Evolutionary conservation across 1,140 invertebrate genomes (phyloP), one percentile per base, ranked within the genome.

Genomic region (Radopholus similis): DNA sequence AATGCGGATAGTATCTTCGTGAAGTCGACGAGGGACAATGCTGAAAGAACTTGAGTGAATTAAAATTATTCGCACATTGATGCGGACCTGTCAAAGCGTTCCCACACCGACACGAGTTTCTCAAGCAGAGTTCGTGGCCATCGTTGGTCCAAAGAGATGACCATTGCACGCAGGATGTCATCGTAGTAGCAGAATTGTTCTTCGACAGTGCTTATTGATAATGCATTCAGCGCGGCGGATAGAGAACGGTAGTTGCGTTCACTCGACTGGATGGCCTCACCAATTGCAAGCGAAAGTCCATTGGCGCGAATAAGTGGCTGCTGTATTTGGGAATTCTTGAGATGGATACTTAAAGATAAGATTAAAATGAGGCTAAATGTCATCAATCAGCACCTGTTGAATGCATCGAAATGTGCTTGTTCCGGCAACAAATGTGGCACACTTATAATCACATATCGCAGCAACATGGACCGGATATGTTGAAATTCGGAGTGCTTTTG

Each of bases 131-230:
- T 32, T 4, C 68, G 49, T 1, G 68, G 68, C 35, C 54, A 49
- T 4, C 13, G 11, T 49, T 32, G 32, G 37, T 75, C 72, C 30
- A 73, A 55, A 13, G 68, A 71, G 5, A 70, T 35, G 32, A 28
- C 8, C 67, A 73, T 72, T 21, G 72, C 68, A 15, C 47, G 23
- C 13, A 73, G 37, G 49, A 73, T 77, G 1, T 38, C 63, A 4
- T 73, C 66, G 38, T 74, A 76, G 51, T 73, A 74, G 18, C 37
- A 9, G 53, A 60, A 76, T 44, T 73, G 76, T 44, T 75, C 69
- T 26, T 71, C 26, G 32, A 77, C 40, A 11, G 76, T 64, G 30
- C 18, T 69, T 21, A 40, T 68, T 54, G n/a, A 53, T 38, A 54
- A 40, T 73, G 40, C 21, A 54, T 54, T 23, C 18, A 69, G 23